Evolutionary conservation across 2,888 invertebrate genomes (phyloP).

Genomic region (Harpalus rufipes): DNA sequence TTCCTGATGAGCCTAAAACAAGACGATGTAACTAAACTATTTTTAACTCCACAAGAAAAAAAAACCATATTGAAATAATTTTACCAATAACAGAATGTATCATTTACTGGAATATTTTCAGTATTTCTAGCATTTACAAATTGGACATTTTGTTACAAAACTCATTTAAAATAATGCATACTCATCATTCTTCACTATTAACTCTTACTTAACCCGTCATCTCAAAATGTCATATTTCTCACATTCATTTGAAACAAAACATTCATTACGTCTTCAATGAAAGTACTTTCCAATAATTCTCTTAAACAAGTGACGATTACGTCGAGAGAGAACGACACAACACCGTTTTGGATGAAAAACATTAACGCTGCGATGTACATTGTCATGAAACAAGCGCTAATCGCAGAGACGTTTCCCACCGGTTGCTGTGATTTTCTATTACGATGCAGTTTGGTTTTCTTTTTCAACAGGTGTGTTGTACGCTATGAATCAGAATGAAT

Average conservation of each 20-base stretch:
- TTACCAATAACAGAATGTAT: too few species aligned
- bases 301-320: background rate
- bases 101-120: too few species aligned
- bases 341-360: background rate
- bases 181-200: background rate
- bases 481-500: constrained; percentile 21
- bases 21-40: too few species aligned
- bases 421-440: constrained; percentile 37
- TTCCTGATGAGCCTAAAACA: too few species aligned
- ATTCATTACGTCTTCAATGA: constrained; percentile 18
- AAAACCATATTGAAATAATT: too few species aligned
- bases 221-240: background rate
- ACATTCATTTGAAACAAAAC: constrained; percentile 12
- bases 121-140: too few species aligned
- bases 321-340: constrained; percentile 17
- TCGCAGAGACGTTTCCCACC: constrained; percentile 14
- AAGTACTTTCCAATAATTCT: constrained; percentile 59
- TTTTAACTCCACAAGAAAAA: too few species aligned
- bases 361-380: constrained; percentile 20
- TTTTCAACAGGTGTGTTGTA: constrained; percentile 21
- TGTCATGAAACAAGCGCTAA: constrained; percentile 36
- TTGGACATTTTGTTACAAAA: background rate
- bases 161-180: background rate
- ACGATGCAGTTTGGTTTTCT: background rate
- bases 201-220: background rate